Percentiles rank a stretch among this genome's conserved stretches.
Conservation (phyloP, 53 echinoderm and acorn worm species). For the Mesocentrotus franciscanus region DNA sequence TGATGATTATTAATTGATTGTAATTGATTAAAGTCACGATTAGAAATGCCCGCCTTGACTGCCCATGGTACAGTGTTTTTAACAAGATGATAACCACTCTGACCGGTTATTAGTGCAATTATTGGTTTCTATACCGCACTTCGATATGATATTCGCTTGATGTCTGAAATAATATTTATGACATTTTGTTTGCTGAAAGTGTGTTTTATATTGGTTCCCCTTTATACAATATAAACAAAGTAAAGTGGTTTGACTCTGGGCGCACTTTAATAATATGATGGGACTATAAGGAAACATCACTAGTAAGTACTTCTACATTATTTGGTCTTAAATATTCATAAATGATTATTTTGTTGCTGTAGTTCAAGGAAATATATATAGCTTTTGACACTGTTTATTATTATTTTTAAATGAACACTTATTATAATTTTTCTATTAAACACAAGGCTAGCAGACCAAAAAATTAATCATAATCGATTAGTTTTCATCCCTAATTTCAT, state of each 20-base stretch:
- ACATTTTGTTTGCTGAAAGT: neutral
- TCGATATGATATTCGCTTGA: neutral
- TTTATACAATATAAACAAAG: neutral
- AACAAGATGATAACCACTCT: neutral
- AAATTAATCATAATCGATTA: too few species aligned
- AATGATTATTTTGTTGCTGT: neutral
- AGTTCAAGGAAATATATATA: neutral
- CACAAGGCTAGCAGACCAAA: too few species aligned
- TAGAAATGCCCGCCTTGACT: neutral
- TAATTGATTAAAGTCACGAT: conserved; percentile 37
- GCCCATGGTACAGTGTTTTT: neutral
- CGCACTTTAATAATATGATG: neutral
- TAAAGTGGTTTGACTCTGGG: neutral
- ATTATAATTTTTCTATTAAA: too few species aligned
- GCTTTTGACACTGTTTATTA: neutral
- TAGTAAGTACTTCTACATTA: neutral
- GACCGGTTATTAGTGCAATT: neutral
- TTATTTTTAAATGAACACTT: too few species aligned
- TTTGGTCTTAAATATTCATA: neutral
- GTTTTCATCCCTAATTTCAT: too few species aligned
- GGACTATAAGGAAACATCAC: neutral
- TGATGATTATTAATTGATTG: conserved; percentile 58
- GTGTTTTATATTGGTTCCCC: neutral
- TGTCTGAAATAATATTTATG: neutral
- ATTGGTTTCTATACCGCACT: neutral